Base-by-base conservation (phyloP, 2,888 invertebrate species). In the Osmoderma eremita region DNA sequence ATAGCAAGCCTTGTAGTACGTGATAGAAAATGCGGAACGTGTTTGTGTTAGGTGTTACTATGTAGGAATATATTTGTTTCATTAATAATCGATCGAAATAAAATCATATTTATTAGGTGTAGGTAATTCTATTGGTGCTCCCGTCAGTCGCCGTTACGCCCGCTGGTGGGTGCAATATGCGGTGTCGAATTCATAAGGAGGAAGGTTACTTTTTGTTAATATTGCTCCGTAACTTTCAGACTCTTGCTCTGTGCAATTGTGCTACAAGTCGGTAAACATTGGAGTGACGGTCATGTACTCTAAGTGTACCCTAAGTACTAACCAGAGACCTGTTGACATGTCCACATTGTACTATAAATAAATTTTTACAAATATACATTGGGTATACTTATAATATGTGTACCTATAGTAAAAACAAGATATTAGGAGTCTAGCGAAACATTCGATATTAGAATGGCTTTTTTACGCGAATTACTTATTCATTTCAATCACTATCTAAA, bases 211-310 rank as follows among this genome's bases (percentile, higher is more conserved):
- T 70, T 72, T 53, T 24, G 5, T 70, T 72, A 74, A 72, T 76
- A 78, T 78, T 80, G 78, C 79, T 79, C 78, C 79, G 74, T 76
- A 77, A 76, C 74, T 72, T 75, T 77, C 76, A 79, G 78, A 79
- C 77, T 79, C 78, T 78, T 79, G 78, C 77, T 77, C 78, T 77
- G 80, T 80, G 79, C 79, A 78, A 69, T 75, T 76, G 80, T 81
- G 80, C 78, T 76, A 77, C 75, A 78, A 78, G 75, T 78, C 76
- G 76, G 78, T 76, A 76, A 78, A 78, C 75, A 77, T 75, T 77
- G 76, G 75, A 78, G 77, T 73, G 77, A 77, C 75, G 77, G 75
- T 77, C 75, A 76, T 77, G 77, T 78, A 75, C 70, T 71, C 73
- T 73, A 72, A 71, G 73, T 72, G 71, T 75, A 70, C 66, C 64